Conservation (phyloP, 2,888 invertebrate genomes). For the Gisinianus flammeolus region DNA sequence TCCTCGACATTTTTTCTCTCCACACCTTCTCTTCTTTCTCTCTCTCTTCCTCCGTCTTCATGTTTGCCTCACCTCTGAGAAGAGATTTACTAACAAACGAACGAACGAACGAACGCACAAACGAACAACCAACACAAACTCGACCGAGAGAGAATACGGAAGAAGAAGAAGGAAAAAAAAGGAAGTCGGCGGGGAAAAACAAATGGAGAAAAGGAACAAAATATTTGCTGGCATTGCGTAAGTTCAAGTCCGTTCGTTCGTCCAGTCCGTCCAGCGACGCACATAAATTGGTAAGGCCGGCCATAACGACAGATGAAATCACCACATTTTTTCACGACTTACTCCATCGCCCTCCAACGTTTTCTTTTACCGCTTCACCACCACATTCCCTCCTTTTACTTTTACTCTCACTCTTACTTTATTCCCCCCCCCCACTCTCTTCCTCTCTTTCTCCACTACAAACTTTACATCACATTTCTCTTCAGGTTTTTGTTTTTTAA, state of each 20-base stretch:
- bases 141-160: background rate
- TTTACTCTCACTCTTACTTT: background rate
- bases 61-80: no score
- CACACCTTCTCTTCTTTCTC: no score
- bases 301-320: conserved; percentile 35
- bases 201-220: background rate
- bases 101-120: no score
- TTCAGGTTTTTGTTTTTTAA: no score
- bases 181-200: no score
- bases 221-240: no score
- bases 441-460: background rate
- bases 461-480: background rate
- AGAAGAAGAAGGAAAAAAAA: background rate
- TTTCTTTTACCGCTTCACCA: conserved; percentile 6
- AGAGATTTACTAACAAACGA: no score
- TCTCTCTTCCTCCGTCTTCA: no score
- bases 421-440: background rate
- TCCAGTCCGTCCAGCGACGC: conserved; percentile 2
- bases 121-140: no score
- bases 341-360: background rate
- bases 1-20: no score
- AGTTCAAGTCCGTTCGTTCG: no score
- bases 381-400: background rate
- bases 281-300: conserved; percentile 34
- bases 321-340: conserved; percentile 27